phyloP scores from a whole-genome alignment of 2,888 invertebrate genomes.

The Andricus quercusramuli region DNA sequence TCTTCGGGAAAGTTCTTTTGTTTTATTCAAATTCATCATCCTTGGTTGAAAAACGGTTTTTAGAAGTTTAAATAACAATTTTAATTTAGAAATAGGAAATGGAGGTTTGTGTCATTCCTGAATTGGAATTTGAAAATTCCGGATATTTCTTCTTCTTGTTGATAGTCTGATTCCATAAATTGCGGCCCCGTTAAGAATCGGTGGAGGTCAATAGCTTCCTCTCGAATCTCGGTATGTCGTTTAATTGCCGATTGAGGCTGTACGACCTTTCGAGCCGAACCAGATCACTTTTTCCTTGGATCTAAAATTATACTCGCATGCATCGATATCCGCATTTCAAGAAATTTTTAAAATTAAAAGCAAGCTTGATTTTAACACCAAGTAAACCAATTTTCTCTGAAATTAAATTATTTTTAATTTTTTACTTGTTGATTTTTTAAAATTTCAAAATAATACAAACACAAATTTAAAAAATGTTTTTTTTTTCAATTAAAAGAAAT shows the following conservation, averaged over 20 bases:
- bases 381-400: neutral
- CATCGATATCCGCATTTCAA: conserved; percentile 6
- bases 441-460: neutral
- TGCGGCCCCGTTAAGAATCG: neutral
- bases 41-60: too few species aligned
- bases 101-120: neutral
- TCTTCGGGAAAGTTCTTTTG: neutral
- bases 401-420: neutral
- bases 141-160: neutral
- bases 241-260: neutral
- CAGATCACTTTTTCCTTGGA: conserved; percentile 26
- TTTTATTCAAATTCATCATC: neutral
- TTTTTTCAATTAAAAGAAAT: too few species aligned
- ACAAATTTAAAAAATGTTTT: too few species aligned
- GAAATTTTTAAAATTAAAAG: neutral
- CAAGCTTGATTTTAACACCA: neutral
- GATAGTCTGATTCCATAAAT: neutral
- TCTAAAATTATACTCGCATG: conserved; percentile 20
- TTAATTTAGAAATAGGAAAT: too few species aligned
- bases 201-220: conserved; percentile 29
- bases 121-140: neutral
- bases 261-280: conserved; percentile 25
- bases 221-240: neutral
- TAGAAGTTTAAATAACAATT: too few species aligned
- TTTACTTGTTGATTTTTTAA: neutral